Evolutionary conservation across 2,888 invertebrate genomes (phyloP).

Genomic region (Agelastica alni): DNA sequence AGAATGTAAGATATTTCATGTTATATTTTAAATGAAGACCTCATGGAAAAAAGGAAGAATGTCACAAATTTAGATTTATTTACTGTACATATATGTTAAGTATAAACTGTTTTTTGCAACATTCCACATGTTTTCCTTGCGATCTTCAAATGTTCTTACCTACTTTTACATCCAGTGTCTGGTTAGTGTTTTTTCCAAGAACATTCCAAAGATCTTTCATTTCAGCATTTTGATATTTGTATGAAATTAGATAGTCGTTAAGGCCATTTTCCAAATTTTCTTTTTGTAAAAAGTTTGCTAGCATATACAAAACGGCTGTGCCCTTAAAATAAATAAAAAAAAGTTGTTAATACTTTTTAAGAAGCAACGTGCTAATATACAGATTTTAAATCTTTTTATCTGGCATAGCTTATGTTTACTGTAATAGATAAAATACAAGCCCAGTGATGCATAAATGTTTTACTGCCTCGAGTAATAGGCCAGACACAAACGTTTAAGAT

Average conservation of each 20-base stretch:
- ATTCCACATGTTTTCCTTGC: conserved; percentile 2
- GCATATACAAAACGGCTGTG: conserved; percentile 72
- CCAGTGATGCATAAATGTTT: too few species aligned
- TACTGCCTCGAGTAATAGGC: too few species aligned
- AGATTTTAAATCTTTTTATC: too few species aligned
- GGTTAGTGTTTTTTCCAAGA: conserved; percentile 67
- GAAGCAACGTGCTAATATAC: too few species aligned
- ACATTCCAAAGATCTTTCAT: conserved; percentile 82
- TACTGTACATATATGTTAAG: background rate
- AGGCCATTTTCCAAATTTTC: conserved; percentile 67
- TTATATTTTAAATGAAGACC: conserved; percentile 6
- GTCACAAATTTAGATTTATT: background rate
- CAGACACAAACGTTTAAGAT: too few species aligned
- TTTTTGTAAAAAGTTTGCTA: conserved; percentile 69
- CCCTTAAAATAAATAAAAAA: conserved; percentile 64
- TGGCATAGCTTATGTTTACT: too few species aligned
- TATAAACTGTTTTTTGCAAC: background rate
- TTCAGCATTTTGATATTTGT: conserved; percentile 74
- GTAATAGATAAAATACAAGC: too few species aligned
- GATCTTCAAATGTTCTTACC: conserved; percentile 25
- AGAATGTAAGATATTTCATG: conserved; percentile 18
- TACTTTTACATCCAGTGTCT: conserved; percentile 67
- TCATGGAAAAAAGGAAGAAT: background rate
- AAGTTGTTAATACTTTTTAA: too few species aligned
- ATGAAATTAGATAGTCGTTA: conserved; percentile 69